Evolutionary conservation across 2,888 invertebrate species (phyloP).

Genomic region (Caenorhabditis sp.): DNA sequence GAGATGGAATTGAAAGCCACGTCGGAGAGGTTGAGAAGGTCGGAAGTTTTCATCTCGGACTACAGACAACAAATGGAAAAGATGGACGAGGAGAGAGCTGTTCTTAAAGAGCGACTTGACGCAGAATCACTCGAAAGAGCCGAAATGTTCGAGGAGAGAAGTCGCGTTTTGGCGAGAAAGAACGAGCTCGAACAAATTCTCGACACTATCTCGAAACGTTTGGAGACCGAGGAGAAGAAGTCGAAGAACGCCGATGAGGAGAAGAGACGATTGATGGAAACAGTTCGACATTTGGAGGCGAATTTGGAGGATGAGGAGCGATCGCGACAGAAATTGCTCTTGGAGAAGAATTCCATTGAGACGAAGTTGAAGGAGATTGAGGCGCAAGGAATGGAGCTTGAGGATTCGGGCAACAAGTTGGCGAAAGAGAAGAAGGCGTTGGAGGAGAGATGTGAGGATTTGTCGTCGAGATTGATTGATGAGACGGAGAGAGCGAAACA

Average conservation of each 20-base stretch:
- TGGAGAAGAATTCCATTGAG: slow-evolving; percentile 95
- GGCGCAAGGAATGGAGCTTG: slow-evolving; percentile 19
- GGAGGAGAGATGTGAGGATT: slow-evolving; percentile 89
- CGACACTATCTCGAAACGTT: slow-evolving; percentile 19
- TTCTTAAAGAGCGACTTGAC: slow-evolving; percentile 80
- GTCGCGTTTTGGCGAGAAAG: slow-evolving; percentile 23
- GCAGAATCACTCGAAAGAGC: slow-evolving; percentile 92
- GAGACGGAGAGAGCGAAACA: slow-evolving; percentile 89
- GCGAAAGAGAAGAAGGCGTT: slow-evolving; percentile 91
- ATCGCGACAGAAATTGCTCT: slow-evolving; percentile 90
- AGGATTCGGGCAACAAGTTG: slow-evolving; percentile 72
- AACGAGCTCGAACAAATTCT: slow-evolving; percentile 28
- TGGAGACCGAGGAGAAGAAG: slow-evolving; percentile 35
- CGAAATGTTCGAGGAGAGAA: slow-evolving; percentile 83
- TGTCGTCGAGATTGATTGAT: slow-evolving; percentile 90
- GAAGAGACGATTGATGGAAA: slow-evolving; percentile 82
- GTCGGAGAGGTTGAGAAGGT: slow-evolving; percentile 46
- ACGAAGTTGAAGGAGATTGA: slow-evolving; percentile 78
- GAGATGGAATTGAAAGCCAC: slow-evolving; percentile 85
- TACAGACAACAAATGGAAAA: slow-evolving; percentile 41
- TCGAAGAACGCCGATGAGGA: slow-evolving; percentile 89
- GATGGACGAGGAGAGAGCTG: slow-evolving; percentile 89
- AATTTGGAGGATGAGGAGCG: slow-evolving; percentile 92
- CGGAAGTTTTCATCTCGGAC: slow-evolving; percentile 46
- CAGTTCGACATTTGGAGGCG: slow-evolving; percentile 66